Percentiles rank a stretch among this genome's conserved stretches.
phyloP scores from a whole-genome alignment of 2,888 invertebrate species.

The Diplolepis rosae region DNA sequence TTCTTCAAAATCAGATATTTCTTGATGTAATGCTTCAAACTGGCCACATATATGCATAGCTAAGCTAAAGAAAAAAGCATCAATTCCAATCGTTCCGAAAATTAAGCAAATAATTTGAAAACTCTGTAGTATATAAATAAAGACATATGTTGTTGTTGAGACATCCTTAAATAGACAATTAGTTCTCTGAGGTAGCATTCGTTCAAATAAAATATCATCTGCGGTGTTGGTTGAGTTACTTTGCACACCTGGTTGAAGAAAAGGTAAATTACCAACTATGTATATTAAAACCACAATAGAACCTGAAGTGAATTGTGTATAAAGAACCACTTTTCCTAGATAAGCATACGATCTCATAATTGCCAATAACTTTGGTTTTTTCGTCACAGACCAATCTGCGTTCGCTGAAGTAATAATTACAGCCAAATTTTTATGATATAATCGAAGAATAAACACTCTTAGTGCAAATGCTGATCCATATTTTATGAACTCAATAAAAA shows the following conservation, averaged over 20 bases:
- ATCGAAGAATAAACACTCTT: background rate
- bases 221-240: background rate
- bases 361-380: background rate
- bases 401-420: background rate
- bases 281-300: background rate
- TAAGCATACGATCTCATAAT: background rate
- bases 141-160: background rate
- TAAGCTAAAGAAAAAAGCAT: conserved; percentile 62
- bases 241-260: background rate
- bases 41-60: conserved; percentile 68
- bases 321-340: background rate
- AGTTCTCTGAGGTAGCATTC: background rate
- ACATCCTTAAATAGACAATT: background rate
- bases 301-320: background rate
- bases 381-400: background rate
- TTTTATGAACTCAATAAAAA: background rate
- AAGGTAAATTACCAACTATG: background rate
- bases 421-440: background rate
- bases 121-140: background rate
- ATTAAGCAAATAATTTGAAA: background rate
- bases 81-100: conserved; percentile 54
- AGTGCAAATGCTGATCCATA: background rate
- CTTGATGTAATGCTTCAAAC: conserved; percentile 58
- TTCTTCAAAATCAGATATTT: conserved; percentile 46
- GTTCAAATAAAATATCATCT: background rate